Conservation (phyloP, 30 jellyfish, hydroid and myxozoan species). For the Aurelia coerulea region DNA sequence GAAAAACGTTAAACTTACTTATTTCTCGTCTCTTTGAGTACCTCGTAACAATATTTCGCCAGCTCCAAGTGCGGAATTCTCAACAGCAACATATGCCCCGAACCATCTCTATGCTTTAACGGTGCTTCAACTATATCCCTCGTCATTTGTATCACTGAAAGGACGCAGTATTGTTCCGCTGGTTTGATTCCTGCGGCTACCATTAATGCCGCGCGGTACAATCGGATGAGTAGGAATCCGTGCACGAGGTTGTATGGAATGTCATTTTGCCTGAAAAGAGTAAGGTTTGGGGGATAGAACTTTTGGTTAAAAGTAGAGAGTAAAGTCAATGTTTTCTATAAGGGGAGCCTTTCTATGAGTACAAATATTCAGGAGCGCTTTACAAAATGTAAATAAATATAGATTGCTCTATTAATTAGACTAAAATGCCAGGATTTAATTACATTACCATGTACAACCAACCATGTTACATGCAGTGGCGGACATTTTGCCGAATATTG, state of each 20-base stretch:
- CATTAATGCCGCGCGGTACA: constrained; percentile 87
- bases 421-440: too few relatives aligned
- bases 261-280: constrained; percentile 62
- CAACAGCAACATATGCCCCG: constrained; percentile 85
- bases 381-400: too few relatives aligned
- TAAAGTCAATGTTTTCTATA: too few relatives aligned
- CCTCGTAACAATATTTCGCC: constrained; percentile 70
- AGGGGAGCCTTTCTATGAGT: too few relatives aligned
- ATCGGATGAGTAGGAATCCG: constrained; percentile 77
- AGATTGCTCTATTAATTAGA: too few relatives aligned
- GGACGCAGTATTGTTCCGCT: constrained; percentile 90
- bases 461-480: too few relatives aligned
- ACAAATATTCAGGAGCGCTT: too few relatives aligned
- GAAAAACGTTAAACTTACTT: constrained; percentile 32
- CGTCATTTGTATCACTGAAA: constrained; percentile 74
- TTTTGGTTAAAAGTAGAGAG: not conserved
- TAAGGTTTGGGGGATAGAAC: not conserved
- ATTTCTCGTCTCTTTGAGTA: constrained; percentile 74
- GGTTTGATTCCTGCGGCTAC: constrained; percentile 88
- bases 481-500: too few relatives aligned
- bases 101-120: constrained; percentile 82
- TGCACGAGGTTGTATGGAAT: constrained; percentile 81
- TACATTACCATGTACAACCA: too few relatives aligned
- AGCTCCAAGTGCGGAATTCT: constrained; percentile 69
- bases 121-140: constrained; percentile 90